A percentile compares a stretch with the other conserved stretches of the same genome.
These are phyloP conservation scores for Drosophila aff. DNA, from an alignment of 1,140 invertebrate genomes.

Conservation along the genomic window DNA sequence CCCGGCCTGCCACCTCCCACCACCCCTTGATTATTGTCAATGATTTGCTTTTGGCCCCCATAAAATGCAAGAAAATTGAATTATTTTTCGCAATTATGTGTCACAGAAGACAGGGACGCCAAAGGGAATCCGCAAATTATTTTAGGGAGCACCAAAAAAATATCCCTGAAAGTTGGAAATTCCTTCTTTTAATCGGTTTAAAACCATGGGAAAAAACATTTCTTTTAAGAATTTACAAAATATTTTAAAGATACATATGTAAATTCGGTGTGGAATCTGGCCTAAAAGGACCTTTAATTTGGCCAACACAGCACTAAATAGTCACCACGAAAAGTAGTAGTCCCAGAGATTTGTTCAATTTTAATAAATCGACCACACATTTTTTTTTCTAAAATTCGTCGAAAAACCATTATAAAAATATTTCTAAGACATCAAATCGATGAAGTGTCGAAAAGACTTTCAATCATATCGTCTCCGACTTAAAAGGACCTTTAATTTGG, in stretches of 20 bases:
- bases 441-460: too few relatives aligned
- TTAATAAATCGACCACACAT: too few relatives aligned
- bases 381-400: too few relatives aligned
- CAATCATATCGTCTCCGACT: too few relatives aligned
- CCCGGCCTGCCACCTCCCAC: neutral
- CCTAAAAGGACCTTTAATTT: neutral
- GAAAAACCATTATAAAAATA: too few relatives aligned
- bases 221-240: too few relatives aligned
- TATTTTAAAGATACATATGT: too few relatives aligned
- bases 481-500: too few relatives aligned
- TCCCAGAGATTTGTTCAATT: too few relatives aligned
- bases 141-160: neutral
- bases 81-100: conserved; percentile 60
- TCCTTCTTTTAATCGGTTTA: neutral
- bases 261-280: too few relatives aligned
- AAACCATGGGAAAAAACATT: neutral
- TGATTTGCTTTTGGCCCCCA: conserved; percentile 77
- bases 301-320: neutral
- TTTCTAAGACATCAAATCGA: too few relatives aligned
- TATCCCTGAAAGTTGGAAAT: neutral
- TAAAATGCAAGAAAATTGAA: conserved; percentile 79
- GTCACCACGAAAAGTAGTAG: neutral
- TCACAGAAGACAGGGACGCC: conserved; percentile 19
- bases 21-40: conserved; percentile 70
- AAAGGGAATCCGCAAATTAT: conserved; percentile 15